Base-by-base conservation (phyloP, 2,888 invertebrate species). In the Pheosia gnoma region DNA sequence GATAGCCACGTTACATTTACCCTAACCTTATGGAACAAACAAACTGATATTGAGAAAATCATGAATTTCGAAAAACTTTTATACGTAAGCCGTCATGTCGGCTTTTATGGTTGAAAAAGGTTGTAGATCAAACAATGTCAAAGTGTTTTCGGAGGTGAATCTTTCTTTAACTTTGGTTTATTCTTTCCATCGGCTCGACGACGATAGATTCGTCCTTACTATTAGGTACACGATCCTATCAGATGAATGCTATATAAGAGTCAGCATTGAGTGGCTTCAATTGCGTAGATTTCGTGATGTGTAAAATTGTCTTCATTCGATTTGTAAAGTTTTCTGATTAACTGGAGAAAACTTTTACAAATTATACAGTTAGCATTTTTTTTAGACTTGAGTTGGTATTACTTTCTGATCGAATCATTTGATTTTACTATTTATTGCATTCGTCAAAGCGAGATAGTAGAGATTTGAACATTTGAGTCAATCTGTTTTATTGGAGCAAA, bases 301-400 rank as follows among this genome's bases (percentile, higher is more conserved):
- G 75, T 77, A 72, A 79, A 79, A 78, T 77, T 74, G 69, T 72
- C 66, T 74, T 67, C 70, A 75, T 63, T 73, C 71, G 67, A 59
- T 65, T 69, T 70, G 65, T 61, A 59, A 71, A 72, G 59, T 65
- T 74, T 77, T 75, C 64, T 73, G 69, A 74, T 75, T 68, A 65
- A 59, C 65, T 69, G 58, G 59, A 63, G 60, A 72, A 70, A 72
- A 58, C 61, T 63, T 64, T 58, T 47, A 61, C 4, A 41, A n/a
- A 59, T 13, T 25, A 57, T 63, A 38, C 52, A 58, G 52, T 60
- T 13, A 11, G 39, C 56, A 39, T 39, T 47, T 62, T 62, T n/a
- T 57, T 10, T 47, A 54, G 52, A 38, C 6, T 9, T 57, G 11
- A 36, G 45, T 45, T 13, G 10, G 10, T 11, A 45, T 57, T 36